Evolutionary conservation across 2,888 invertebrate genomes (phyloP), one percentile per base, ranked within the genome.

Genomic region (Drosophila limbata): DNA sequence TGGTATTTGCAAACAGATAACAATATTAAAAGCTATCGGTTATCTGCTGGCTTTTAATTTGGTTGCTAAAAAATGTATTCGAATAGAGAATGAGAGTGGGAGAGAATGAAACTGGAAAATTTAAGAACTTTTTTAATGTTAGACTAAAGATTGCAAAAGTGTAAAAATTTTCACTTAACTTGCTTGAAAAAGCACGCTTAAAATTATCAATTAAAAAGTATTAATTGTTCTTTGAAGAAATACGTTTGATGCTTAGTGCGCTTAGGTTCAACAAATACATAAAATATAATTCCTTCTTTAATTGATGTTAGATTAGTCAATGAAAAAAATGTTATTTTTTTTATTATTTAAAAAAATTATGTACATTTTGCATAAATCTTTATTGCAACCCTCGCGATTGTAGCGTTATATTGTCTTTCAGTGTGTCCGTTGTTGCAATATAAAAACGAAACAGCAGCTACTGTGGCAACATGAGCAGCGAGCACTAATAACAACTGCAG

Each of bases 401-500:
- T 57, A 48, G 79, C 79, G 70, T 77, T 55, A 86, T 79, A 66
- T 77, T 78, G 80, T 78, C 75, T 75, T 61, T 63, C 47, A 33
- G 40, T 51, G 39, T 64, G 65, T 63, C 60, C 79, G 79, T 60
- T 78, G 70, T 69, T 69, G 84, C 76, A 85, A 84, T 84, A 88
- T 67, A 76, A 77, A 76, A 75, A 72, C 50, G 69, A 48, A 66
- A 64, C 51, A 64, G 47, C 68, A 57, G 52, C 59, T 47, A 51
- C 66, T 55, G 42, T 61, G 62, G 53, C 67, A 81, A 74, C 77
- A 69, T 65, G 75, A 81, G 65, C 74, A 69, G 78, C 76, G 70
- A 63, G 73, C 77, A 79, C 83, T 87, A 87, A 84, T 84, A 84
- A 87, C 83, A 84, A 82, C 83, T 82, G 83, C 77, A 83, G 70